A percentile compares a stretch with the other conserved stretches of the same genome.
Conservation (phyloP, 2,113 vertebrate genomes). For the Pelodiscus sinensis region DNA sequence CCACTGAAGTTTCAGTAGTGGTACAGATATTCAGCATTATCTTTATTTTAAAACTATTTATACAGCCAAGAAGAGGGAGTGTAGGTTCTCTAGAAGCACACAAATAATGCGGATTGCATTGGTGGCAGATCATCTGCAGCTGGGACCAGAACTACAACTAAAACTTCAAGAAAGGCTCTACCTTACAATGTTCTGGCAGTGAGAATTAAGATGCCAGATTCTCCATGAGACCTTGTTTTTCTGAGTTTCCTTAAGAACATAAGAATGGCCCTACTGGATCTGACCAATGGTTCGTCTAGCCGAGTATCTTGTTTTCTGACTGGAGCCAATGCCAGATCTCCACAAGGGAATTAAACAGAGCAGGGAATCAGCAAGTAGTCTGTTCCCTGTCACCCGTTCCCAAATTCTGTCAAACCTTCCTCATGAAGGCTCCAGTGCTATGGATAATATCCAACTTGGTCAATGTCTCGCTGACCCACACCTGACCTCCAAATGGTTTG, state of each 20-base stretch:
- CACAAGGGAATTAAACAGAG: too few species aligned
- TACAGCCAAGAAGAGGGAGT: neutral
- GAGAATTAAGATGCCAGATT: neutral
- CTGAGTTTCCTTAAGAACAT: neutral
- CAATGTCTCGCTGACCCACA: neutral
- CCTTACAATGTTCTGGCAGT: too few species aligned
- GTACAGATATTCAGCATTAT: neutral
- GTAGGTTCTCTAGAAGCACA: neutral
- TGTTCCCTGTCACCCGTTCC: too few species aligned
- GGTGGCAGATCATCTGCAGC: neutral
- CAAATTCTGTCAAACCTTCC: too few species aligned
- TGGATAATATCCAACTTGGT: neutral
- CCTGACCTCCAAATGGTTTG: neutral
- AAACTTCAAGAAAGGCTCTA: neutral
- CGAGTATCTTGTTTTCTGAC: too few species aligned
- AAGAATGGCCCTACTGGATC: too few species aligned
- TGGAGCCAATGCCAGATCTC: too few species aligned
- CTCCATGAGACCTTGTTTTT: neutral
- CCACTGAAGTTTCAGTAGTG: rapidly evolving
- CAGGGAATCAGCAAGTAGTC: too few species aligned
- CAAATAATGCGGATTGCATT: neutral
- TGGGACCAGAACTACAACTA: neutral
- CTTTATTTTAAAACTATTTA: neutral
- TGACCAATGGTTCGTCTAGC: too few species aligned
- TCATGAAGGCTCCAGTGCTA: neutral